Evolutionary conservation across 2,113 vertebrate genomes (phyloP).

Genomic region (Lycaon pictus): DNA sequence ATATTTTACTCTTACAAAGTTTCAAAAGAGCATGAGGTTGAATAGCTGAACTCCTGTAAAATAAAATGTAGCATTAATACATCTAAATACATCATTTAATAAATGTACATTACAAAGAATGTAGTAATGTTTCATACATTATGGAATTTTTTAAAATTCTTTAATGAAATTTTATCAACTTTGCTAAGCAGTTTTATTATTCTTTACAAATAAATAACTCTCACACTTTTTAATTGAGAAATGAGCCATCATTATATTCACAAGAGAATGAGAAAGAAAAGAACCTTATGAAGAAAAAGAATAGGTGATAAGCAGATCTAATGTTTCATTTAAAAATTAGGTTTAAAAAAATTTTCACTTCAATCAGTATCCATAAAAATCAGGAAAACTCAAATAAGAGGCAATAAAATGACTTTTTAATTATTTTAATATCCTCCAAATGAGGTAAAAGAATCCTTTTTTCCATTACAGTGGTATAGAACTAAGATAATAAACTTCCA

Average conservation of each 20-base stretch:
- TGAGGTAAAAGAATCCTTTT: not conserved
- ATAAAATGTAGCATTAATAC: constrained; percentile 53
- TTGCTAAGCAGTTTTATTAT: not conserved
- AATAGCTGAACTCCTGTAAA: constrained; percentile 48
- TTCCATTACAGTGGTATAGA: not conserved
- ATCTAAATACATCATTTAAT: constrained; percentile 50
- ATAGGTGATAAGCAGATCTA: not conserved
- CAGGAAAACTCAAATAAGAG: not conserved
- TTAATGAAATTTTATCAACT: constrained; percentile 53
- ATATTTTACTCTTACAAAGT: not conserved
- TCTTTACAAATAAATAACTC: not conserved
- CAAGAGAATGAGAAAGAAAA: not conserved
- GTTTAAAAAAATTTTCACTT: not conserved
- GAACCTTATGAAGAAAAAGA: not conserved
- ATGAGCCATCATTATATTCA: not conserved
- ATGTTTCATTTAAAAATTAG: constrained; percentile 20
- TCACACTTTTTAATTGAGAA: not conserved
- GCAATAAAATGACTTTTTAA: not conserved
- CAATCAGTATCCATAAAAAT: not conserved
- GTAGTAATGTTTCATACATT: not conserved
- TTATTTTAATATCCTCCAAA: not conserved
- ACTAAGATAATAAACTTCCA: not conserved
- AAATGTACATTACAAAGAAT: not conserved
- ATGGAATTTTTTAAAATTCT: not conserved
- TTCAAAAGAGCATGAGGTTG: not conserved